Base-by-base conservation (phyloP, 2,113 vertebrate genomes). In the Sorex araneus region DNA sequence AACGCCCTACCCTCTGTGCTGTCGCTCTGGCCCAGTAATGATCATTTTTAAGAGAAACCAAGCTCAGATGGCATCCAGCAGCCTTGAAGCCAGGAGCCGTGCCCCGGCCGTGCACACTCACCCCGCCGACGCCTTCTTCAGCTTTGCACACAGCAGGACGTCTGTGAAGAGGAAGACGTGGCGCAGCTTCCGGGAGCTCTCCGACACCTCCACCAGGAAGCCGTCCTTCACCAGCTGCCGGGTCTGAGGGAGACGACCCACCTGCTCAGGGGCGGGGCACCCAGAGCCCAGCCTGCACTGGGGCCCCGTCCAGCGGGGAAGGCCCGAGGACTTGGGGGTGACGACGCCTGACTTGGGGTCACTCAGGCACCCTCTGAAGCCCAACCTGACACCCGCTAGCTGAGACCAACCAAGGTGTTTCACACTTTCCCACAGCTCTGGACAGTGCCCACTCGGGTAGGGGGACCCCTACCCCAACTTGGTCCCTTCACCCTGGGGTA, bases 101-200 rank as follows among this genome's bases (percentile, higher is more conserved):
- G 12, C 64, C 88, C 87, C 0, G 2, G 23, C 1, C 13, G 10
- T 0, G 2, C 28, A 28, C 32, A 90, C 98, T 98, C 98, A 99
- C 99, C 99, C 99, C 6, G 98, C 99, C 0, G 99, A 96, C 0
- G 99, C 98, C 98, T 99, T 99, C 98, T 99, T 99, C 97, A 99
- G 98, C 97, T 99, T 99, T 98, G 99, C 99, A 6, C 99, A 99
- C 80, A 99, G 99, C 36, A 99, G 98, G 96, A 99, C 98, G 6
- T 99, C 99, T 0, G 99, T 99, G 97, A 99, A 99, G 96, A 99
- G 98, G 98, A 99, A 99, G 95, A 99, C 98, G 0, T 99, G 99
- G 32, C 99, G 98, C n/a, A 99, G 98, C 97, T 99, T 99, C 97
- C 99, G 98, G 0, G 99, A 99, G 84, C 98, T 98, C 97, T 99